Base-by-base conservation (phyloP, 2,888 invertebrate genomes). In the Drosophila tanythrix region DNA sequence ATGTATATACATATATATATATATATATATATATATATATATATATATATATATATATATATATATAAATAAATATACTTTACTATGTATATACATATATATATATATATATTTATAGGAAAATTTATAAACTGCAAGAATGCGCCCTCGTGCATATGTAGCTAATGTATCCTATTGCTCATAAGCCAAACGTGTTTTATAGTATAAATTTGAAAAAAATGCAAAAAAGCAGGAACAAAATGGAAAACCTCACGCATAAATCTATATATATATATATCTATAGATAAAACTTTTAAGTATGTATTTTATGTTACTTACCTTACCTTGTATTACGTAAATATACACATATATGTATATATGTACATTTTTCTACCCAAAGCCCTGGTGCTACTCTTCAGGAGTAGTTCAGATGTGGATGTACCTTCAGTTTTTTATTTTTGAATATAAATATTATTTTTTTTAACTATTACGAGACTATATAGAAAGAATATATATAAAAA, bases 91-190 rank as follows among this genome's bases (percentile, higher is more conserved):
- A 31, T 0, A 31, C 2, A 31, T 31, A 8, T 8, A 58, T 58
- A n/a, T 27, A 38, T 63, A 63, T 71, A 64, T 68, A 63, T 48
- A n/a, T 63, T 56, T 56, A 21, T 33, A 29, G 3, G 15, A 31
- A 67, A 65, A 59, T 58, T 69, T 51, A 43, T 53, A 43, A 60
- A 53, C 57, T 73, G 62, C 79, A 76, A 79, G 78, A 68, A 53
- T 87, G 70, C 71, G 73, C 58, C 55, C 43, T 51, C 69, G 68
- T 66, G 73, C 63, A 79, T 72, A 74, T 65, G 74, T 85, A 85
- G 85, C 89, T 84, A 85, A 85, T 87, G 70, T 82, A 77, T 65
- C 75, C 80, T 79, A 81, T 83, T 83, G 75, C 75, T 79, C 70
- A 80, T 79, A 78, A 74, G 76, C 70, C 79, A 71, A 77, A 76